Percentiles rank a stretch among this genome's conserved stretches.
Evolutionary conservation across 2,888 invertebrate species (phyloP).

Genomic region (Callyntrura guangdongensis): DNA sequence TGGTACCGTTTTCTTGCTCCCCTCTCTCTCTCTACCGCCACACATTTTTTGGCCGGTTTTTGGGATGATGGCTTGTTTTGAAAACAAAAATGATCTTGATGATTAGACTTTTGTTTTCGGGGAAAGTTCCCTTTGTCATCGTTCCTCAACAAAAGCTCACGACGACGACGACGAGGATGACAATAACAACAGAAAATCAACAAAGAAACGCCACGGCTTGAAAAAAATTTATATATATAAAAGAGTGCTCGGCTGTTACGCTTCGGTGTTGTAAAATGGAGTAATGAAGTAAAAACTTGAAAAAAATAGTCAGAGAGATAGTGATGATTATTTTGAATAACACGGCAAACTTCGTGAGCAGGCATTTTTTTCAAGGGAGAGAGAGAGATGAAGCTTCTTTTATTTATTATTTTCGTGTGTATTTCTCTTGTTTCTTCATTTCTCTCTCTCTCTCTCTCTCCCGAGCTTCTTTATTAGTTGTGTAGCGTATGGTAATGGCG

Average conservation of each 20-base stretch:
- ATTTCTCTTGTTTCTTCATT: not conserved
- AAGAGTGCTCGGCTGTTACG: not conserved
- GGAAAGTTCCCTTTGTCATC: constrained; percentile 53
- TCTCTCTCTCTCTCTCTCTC: not conserved
- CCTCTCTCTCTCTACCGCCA: not conserved
- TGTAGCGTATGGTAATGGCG: no score
- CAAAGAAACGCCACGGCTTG: not conserved
- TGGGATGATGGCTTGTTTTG: constrained; percentile 4
- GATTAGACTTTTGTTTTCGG: constrained; percentile 56
- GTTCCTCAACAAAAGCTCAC: constrained; percentile 54
- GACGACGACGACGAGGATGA: constrained; percentile 35
- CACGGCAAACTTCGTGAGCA: constrained; percentile 42
- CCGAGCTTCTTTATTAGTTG: no score
- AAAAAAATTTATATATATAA: not conserved
- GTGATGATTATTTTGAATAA: constrained; percentile 13
- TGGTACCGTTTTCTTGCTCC: no score
- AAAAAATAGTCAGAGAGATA: not conserved
- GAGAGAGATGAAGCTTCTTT: not conserved
- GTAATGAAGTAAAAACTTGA: constrained; percentile 27
- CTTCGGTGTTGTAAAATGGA: constrained; percentile 41
- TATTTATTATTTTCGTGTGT: not conserved
- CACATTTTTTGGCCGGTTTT: not conserved
- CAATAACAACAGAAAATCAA: not conserved
- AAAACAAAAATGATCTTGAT: not conserved
- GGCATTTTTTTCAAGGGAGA: constrained; percentile 29